Evolutionary conservation across 2,888 invertebrate genomes (phyloP).

Genomic region (Aradus depressus): DNA sequence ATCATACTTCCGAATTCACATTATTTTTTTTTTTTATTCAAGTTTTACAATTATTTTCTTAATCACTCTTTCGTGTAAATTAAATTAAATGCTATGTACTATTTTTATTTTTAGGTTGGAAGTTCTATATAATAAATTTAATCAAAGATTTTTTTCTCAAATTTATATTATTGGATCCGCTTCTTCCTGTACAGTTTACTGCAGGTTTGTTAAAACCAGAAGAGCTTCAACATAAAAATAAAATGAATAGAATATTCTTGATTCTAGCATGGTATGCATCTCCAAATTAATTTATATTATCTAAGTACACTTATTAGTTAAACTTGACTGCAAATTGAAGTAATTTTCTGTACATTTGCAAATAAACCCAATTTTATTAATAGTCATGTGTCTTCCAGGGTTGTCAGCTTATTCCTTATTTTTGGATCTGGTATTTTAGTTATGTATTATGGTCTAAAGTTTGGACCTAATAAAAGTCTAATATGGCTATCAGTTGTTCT

Average conservation of each 20-base stretch:
- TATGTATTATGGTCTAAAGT: slow-evolving; percentile 22
- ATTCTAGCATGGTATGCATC: slow-evolving; percentile 2
- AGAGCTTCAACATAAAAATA: background rate
- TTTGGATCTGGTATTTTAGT: slow-evolving; percentile 13
- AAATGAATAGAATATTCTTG: background rate
- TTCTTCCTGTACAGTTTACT: slow-evolving; percentile 11
- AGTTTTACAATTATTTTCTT: background rate
- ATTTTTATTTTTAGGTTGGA: background rate
- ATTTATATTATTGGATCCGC: slow-evolving; percentile 5
- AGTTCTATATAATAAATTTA: background rate
- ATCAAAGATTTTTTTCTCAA: background rate
- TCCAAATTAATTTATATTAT: background rate
- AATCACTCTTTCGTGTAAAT: too few species aligned
- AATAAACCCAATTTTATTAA: too few species aligned
- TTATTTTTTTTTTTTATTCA: background rate
- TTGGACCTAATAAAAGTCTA: slow-evolving; percentile 21
- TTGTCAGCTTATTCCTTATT: slow-evolving; percentile 9
- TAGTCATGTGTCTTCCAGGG: slow-evolving; percentile 17
- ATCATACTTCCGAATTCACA: background rate
- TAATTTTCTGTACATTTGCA: background rate
- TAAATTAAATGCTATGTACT: too few species aligned
- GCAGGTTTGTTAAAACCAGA: background rate
- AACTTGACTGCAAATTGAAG: background rate
- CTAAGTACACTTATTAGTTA: background rate
- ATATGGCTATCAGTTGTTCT: slow-evolving; percentile 16